A percentile compares a stretch with the other conserved stretches of the same genome.
These are phyloP conservation scores for Coecobrya sp. DNA, from an alignment of 2,888 invertebrate species.

Conservation along the genomic window DNA sequence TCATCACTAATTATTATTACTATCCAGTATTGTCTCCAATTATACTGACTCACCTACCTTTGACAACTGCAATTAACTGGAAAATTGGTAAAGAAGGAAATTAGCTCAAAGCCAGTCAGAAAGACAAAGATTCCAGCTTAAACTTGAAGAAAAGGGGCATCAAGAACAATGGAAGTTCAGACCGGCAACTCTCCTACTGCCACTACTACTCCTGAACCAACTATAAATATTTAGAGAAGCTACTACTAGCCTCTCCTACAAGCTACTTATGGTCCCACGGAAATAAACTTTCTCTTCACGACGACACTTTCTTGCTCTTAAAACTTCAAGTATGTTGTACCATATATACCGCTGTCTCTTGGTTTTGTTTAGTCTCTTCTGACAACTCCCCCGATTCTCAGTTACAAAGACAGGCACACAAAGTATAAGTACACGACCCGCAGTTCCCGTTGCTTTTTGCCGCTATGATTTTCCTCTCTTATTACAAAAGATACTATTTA, in stretches of 20 bases:
- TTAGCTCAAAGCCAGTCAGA: neutral
- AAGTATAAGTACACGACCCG: neutral
- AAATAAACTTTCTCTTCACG: constrained; percentile 49
- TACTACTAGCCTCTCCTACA: no score
- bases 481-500: neutral
- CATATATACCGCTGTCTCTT: neutral
- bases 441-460: neutral
- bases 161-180: constrained; percentile 21
- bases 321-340: constrained; percentile 28
- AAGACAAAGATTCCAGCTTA: constrained; percentile 16
- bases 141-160: neutral
- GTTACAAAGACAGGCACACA: neutral
- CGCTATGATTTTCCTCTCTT: neutral
- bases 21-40: neutral
- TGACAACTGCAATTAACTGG: constrained; percentile 13
- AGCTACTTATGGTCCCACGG: neutral
- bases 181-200: neutral
- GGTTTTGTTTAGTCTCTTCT: constrained; percentile 25
- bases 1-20: neutral
- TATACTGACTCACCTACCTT: neutral
- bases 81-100: constrained; percentile 23
- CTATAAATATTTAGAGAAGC: neutral
- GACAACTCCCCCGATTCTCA: constrained; percentile 28
- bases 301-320: constrained; percentile 30
- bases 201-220: no score